phyloP scores from a whole-genome alignment of 2,113 vertebrate genomes.

The Gulo gulo region DNA sequence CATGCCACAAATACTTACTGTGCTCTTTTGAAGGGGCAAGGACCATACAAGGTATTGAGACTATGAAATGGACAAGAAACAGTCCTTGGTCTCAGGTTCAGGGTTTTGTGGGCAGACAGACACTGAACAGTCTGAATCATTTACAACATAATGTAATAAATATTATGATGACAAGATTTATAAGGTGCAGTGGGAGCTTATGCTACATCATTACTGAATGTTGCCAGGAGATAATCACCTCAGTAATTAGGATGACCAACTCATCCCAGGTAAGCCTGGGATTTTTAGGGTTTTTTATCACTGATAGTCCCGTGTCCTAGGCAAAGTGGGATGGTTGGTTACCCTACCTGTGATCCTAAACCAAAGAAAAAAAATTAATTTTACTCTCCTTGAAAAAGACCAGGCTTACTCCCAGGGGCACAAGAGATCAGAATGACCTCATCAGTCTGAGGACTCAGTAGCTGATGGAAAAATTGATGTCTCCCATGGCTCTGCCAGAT shows the following conservation, averaged over 20 bases:
- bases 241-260: neutral
- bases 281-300: neutral
- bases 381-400: slow-evolving; percentile 9
- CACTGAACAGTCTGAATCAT: slow-evolving; percentile 7
- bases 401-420: neutral
- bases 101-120: neutral
- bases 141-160: neutral
- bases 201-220: neutral
- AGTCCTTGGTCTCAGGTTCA: neutral
- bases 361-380: neutral
- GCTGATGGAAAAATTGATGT: neutral
- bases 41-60: neutral
- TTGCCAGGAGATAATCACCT: neutral
- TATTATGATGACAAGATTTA: neutral
- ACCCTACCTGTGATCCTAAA: neutral
- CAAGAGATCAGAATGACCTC: neutral
- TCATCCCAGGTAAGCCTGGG: neutral
- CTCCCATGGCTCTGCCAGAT: neutral
- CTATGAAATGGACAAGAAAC: neutral
- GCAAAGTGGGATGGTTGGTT: neutral
- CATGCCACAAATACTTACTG: slow-evolving; percentile 2
- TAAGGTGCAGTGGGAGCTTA: neutral
- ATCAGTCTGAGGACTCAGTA: neutral
- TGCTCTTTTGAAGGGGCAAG: slow-evolving; percentile 14
- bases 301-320: neutral